These are phyloP conservation scores for Lamprotornis superbus DNA, from an alignment of 2,113 vertebrate species.

Conservation along the genomic window DNA sequence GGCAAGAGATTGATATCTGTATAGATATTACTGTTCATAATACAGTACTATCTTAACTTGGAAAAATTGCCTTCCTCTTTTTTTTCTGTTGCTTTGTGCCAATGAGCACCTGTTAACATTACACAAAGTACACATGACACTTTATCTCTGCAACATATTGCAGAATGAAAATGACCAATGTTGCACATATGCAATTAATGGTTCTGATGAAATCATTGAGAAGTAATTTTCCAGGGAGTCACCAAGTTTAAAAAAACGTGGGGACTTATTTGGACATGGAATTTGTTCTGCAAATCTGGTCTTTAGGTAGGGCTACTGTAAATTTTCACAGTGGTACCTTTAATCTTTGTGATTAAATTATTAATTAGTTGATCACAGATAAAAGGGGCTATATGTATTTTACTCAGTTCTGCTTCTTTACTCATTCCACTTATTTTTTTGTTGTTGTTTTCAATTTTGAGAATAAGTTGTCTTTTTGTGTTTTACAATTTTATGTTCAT, in stretches of 20 bases:
- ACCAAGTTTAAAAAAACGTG: not conserved
- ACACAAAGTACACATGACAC: not conserved
- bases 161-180: not conserved
- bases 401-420: not conserved
- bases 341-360: not conserved
- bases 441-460: not conserved
- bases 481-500: not conserved
- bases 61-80: rapidly evolving
- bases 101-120: not conserved
- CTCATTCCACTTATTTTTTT: too few species aligned
- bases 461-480: not conserved
- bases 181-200: not conserved
- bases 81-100: not conserved
- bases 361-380: not conserved
- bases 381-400: not conserved
- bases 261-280: not conserved
- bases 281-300: not conserved
- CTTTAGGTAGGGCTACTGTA: not conserved
- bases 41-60: not conserved
- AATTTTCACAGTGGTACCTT: not conserved
- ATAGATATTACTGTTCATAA: not conserved
- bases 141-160: not conserved
- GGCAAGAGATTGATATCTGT: not conserved
- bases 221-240: not conserved
- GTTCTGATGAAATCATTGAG: not conserved